These are phyloP conservation scores for Liolophura sinensis DNA, from an alignment of 1,140 invertebrate genomes.

Conservation along the genomic window DNA sequence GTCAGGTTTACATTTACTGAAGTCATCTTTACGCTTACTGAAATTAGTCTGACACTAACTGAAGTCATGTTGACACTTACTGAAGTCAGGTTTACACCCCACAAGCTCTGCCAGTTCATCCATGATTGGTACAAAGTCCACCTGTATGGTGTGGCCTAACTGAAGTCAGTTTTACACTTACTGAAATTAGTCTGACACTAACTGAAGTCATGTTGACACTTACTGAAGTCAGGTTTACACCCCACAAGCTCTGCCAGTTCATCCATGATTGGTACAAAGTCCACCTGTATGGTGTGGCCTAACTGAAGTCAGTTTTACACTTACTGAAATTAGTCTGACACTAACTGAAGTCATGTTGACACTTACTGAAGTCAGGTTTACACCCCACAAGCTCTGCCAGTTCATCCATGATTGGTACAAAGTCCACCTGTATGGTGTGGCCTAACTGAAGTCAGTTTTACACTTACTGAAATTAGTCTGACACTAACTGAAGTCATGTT, in stretches of 20 bases:
- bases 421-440: slow-evolving; percentile 57
- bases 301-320: no score
- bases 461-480: no score
- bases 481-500: no score
- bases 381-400: slow-evolving; percentile 57
- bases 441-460: no score
- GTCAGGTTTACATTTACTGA: no score
- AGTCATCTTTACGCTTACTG: no score
- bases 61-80: slow-evolving; percentile 26
- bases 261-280: slow-evolving; percentile 59
- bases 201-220: no score
- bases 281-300: slow-evolving; percentile 55
- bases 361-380: slow-evolving; percentile 53
- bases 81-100: slow-evolving; percentile 56
- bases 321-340: background rate
- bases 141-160: slow-evolving; percentile 55
- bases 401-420: slow-evolving; percentile 59
- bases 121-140: slow-evolving; percentile 58
- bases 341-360: background rate
- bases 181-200: slow-evolving; percentile 15
- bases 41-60: no score
- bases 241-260: slow-evolving; percentile 58
- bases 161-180: no score
- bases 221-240: no score
- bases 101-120: slow-evolving; percentile 59